A percentile compares a stretch with the other conserved stretches of the same genome.
These are phyloP conservation scores for Dione juno DNA, from an alignment of 2,888 invertebrate species.

Conservation along the genomic window DNA sequence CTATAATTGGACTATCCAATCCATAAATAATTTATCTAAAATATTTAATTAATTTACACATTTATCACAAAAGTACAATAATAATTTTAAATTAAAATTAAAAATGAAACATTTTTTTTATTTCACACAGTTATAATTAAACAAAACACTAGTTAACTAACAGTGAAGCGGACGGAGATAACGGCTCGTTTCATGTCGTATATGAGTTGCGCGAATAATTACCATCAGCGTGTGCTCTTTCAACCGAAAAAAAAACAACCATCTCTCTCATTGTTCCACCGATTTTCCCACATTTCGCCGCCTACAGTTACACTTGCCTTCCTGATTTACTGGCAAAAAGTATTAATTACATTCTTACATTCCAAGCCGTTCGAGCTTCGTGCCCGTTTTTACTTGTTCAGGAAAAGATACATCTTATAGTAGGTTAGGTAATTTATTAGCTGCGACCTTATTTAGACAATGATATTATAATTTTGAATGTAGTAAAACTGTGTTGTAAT, in stretches of 20 bases:
- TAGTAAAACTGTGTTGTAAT: too few relatives aligned
- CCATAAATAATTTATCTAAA: too few relatives aligned
- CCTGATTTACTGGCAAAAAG: slow-evolving; percentile 76
- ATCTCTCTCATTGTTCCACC: slow-evolving; percentile 76
- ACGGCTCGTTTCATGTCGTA: slow-evolving; percentile 53
- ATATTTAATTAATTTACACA: too few relatives aligned
- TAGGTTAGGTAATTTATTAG: slow-evolving; percentile 57
- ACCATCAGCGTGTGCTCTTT: slow-evolving; percentile 77
- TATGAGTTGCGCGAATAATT: slow-evolving; percentile 74
- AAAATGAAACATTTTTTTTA: background rate
- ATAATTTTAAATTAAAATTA: too few relatives aligned
- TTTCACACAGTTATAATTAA: background rate
- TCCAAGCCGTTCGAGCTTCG: slow-evolving; percentile 58
- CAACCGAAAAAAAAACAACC: slow-evolving; percentile 78
- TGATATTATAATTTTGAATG: background rate
- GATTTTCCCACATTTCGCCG: slow-evolving; percentile 81
- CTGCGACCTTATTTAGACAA: slow-evolving; percentile 19
- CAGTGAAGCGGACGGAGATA: slow-evolving; percentile 41
- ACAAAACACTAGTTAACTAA: slow-evolving; percentile 33
- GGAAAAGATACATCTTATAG: slow-evolving; percentile 56
- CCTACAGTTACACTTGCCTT: slow-evolving; percentile 78
- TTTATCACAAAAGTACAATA: too few relatives aligned
- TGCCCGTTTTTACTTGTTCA: slow-evolving; percentile 56
- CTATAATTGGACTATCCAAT: too few relatives aligned
- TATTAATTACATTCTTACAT: slow-evolving; percentile 79